These are phyloP conservation scores for Microctonus aethiopoides DNA, from an alignment of 2,888 invertebrate species.

Conservation along the genomic window DNA sequence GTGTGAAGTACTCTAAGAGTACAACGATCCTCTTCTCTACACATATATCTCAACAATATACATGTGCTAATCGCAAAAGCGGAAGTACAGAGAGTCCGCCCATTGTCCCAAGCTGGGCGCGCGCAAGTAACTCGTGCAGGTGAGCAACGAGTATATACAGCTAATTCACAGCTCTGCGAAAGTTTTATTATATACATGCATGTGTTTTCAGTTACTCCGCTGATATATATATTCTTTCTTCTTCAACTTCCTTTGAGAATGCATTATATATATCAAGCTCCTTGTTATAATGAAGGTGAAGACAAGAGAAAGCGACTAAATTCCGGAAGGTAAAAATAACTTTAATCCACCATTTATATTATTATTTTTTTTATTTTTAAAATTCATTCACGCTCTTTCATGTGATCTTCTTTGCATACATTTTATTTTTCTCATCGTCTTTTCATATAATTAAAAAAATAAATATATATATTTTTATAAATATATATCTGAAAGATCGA, in stretches of 20 bases:
- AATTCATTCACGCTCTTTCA: neutral
- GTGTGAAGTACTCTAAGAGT: slow-evolving; percentile 17
- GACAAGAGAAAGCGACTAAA: slow-evolving; percentile 26
- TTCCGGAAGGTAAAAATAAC: slow-evolving; percentile 15
- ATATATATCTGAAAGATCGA: too few relatives aligned
- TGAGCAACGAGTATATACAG: slow-evolving; percentile 32
- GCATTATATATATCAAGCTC: neutral
- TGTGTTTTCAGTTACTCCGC: slow-evolving; percentile 15
- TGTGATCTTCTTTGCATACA: neutral
- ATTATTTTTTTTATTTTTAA: neutral
- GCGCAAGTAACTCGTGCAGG: slow-evolving; percentile 27
- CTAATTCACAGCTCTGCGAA: slow-evolving; percentile 38
- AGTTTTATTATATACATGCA: slow-evolving; percentile 26
- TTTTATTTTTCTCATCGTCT: neutral
- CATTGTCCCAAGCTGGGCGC: slow-evolving; percentile 38
- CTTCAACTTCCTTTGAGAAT: slow-evolving; percentile 20
- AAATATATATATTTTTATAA: neutral
- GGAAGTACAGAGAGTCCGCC: slow-evolving; percentile 42
- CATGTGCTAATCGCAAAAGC: slow-evolving; percentile 38
- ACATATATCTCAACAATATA: slow-evolving; percentile 17
- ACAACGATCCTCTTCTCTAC: slow-evolving; percentile 9
- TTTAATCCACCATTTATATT: neutral
- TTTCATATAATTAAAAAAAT: neutral
- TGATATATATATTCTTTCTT: neutral
- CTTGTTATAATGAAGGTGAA: neutral